Evolutionary conservation across 2,113 vertebrate species (phyloP).

Genomic region (Catharus bicknelli): DNA sequence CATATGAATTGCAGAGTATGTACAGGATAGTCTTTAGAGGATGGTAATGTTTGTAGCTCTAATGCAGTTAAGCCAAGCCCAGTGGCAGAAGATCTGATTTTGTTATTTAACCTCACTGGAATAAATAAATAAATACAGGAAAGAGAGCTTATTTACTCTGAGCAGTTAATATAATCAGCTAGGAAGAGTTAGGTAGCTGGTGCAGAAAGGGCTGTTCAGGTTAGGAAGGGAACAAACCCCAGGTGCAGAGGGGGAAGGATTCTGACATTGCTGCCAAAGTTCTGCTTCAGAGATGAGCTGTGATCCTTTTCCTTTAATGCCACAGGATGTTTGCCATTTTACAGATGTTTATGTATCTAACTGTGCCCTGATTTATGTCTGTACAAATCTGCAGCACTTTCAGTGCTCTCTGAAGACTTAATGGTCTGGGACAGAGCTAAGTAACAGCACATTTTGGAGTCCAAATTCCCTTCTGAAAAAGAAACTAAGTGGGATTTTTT

Average conservation of each 20-base stretch:
- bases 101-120: background rate
- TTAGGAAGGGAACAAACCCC: background rate
- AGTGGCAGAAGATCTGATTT: background rate
- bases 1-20: background rate
- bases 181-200: background rate
- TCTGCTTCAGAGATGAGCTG: background rate
- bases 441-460: background rate
- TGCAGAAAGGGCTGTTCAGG: background rate
- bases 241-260: background rate
- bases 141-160: background rate
- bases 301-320: background rate
- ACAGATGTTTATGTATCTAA: background rate
- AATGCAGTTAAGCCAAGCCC: background rate
- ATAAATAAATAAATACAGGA: background rate
- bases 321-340: background rate
- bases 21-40: background rate
- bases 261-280: rapidly evolving
- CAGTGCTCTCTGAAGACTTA: background rate
- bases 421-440: background rate
- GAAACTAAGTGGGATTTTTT: background rate
- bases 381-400: background rate
- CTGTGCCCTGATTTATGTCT: background rate
- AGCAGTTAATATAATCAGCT: background rate
- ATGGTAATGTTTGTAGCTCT: background rate
- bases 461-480: background rate